phyloP scores from a whole-genome alignment of 2,797 vertebrate genomes.

The Myoxocephalus aenaeus region DNA sequence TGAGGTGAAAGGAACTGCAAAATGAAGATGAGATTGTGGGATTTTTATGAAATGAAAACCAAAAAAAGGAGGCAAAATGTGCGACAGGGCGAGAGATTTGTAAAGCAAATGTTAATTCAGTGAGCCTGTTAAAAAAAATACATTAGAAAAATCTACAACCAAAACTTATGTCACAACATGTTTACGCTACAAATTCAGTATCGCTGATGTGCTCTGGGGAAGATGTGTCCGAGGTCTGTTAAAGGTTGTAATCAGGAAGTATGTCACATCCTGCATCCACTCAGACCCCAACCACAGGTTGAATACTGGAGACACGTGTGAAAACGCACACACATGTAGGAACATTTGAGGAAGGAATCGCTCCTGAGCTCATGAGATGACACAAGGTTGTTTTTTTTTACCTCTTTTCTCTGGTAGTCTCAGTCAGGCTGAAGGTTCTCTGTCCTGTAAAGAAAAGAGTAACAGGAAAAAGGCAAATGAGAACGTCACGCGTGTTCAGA shows the following conservation, averaged over 20 bases:
- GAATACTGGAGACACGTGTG: conserved; percentile 47
- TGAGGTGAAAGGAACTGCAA: conserved; percentile 42
- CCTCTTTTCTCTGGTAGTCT: conserved; percentile 90
- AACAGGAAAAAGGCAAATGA: conserved; percentile 41
- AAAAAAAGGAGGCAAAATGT: conserved; percentile 20
- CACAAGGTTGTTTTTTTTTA: conserved; percentile 75
- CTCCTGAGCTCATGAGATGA: conserved; percentile 37
- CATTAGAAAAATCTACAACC: not conserved
- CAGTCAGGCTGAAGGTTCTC: conserved; percentile 84
- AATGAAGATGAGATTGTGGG: conserved; percentile 43
- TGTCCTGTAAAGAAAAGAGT: conserved; percentile 88
- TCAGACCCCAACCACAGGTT: conserved; percentile 70
- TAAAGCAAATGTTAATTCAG: conserved; percentile 49
- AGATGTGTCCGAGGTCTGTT: conserved; percentile 58
- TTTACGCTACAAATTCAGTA: conserved; percentile 6
- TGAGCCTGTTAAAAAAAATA: not conserved
- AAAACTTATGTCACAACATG: conserved; percentile 29
- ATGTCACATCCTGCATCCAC: conserved; percentile 73
- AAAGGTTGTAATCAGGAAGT: conserved; percentile 78
- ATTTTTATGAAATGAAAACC: conserved; percentile 21
- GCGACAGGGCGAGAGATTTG: conserved; percentile 19
- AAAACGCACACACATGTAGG: conserved; percentile 22
- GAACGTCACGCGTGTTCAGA: conserved; percentile 8
- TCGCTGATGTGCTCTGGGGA: conserved; percentile 36
- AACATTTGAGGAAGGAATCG: conserved; percentile 19